phyloP scores from a whole-genome alignment of 2,797 vertebrate species.

The Varecia variegata region DNA sequence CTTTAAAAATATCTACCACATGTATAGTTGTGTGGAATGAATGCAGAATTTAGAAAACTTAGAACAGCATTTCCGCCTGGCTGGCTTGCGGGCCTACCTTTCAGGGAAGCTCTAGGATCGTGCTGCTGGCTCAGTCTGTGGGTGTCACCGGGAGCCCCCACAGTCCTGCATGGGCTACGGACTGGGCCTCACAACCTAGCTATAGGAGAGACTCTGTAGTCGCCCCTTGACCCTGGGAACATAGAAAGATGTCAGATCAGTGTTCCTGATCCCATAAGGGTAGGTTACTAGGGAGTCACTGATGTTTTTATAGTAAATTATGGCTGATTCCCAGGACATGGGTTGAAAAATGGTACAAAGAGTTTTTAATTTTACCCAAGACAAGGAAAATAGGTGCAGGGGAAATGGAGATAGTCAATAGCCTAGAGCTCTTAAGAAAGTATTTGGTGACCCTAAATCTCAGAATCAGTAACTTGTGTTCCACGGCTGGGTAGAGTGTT shows the following conservation, averaged over 20 bases:
- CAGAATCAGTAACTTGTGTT: not conserved
- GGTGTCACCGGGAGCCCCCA: not conserved
- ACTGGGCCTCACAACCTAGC: not conserved
- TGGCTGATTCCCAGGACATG: not conserved
- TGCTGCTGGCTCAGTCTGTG: rapidly evolving
- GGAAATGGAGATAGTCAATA: not conserved
- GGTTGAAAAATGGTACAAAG: not conserved
- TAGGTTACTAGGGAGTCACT: not conserved
- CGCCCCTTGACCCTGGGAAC: not conserved
- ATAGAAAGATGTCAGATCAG: not conserved
- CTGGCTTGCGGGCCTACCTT: not conserved
- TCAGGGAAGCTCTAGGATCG: rapidly evolving
- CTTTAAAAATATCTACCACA: not conserved
- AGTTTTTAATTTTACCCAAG: conserved; percentile 30
- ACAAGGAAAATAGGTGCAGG: not conserved
- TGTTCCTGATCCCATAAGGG: not conserved
- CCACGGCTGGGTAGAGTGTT: not conserved
- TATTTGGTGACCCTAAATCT: not conserved
- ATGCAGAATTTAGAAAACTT: not conserved
- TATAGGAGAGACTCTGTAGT: not conserved
- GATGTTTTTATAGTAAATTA: not conserved
- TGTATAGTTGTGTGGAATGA: not conserved
- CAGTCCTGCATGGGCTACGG: not conserved
- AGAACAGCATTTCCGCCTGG: not conserved
- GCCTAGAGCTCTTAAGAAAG: conserved; percentile 35